Conservation (phyloP, 2,888 invertebrate species). For the Clitarchus hookeri region DNA sequence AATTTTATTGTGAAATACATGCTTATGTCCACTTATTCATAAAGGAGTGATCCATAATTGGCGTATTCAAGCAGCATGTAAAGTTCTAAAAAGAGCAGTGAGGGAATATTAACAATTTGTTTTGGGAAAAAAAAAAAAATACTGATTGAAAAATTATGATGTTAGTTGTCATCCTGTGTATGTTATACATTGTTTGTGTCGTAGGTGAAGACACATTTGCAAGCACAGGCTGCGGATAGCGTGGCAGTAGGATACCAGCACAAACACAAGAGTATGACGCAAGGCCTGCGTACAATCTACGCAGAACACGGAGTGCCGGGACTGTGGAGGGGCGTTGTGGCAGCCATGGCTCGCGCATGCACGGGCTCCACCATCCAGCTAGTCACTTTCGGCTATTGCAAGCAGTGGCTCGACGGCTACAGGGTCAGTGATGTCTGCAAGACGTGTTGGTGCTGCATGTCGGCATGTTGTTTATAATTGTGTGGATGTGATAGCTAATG, state of each 20-base stretch:
- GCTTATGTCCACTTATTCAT: too few relatives aligned
- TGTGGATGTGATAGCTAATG: too few relatives aligned
- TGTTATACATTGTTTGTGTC: not conserved
- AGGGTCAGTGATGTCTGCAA: constrained; percentile 41
- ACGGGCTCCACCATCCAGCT: constrained; percentile 85
- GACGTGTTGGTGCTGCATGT: too few relatives aligned
- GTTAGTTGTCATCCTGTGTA: too few relatives aligned
- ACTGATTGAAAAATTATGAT: too few relatives aligned
- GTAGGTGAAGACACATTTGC: constrained; percentile 76
- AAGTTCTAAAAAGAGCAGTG: too few relatives aligned
- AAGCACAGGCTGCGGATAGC: constrained; percentile 69
- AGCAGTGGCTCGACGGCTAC: constrained; percentile 57
- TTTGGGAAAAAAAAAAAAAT: too few relatives aligned
- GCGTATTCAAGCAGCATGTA: too few relatives aligned
- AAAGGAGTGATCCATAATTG: too few relatives aligned
- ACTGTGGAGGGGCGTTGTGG: constrained; percentile 78
- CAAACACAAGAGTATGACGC: constrained; percentile 66
- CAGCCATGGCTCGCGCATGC: constrained; percentile 73
- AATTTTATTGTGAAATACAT: too few relatives aligned
- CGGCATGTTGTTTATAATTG: too few relatives aligned
- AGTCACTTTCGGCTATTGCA: constrained; percentile 76
- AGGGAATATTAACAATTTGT: too few relatives aligned
- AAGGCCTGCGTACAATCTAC: constrained; percentile 61
- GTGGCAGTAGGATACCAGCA: constrained; percentile 92
- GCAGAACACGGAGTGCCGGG: constrained; percentile 60